Percentiles rank a stretch among this genome's conserved stretches.
These are phyloP conservation scores for Isoperla grammatica DNA, from an alignment of 2,888 invertebrate genomes.

Conservation along the genomic window DNA sequence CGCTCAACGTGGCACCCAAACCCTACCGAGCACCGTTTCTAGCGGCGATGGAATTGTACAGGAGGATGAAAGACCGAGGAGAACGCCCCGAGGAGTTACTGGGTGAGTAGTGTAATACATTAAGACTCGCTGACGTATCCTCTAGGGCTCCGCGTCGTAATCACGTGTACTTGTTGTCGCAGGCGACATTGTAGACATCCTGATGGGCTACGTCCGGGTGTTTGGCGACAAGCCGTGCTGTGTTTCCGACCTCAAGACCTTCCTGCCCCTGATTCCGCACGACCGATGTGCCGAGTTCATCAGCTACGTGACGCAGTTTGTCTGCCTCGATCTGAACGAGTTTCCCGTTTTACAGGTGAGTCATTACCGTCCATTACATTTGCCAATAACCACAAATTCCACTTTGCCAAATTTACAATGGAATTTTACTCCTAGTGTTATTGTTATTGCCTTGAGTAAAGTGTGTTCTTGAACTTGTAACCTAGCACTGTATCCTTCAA, in stretches of 20 bases:
- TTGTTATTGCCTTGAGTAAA: too few species aligned
- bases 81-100: constrained; percentile 48
- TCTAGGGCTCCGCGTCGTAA: too few species aligned
- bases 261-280: constrained; percentile 60
- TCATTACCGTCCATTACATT: not conserved
- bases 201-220: constrained; percentile 69
- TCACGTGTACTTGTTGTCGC: not conserved
- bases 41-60: constrained; percentile 72
- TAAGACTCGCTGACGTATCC: not conserved
- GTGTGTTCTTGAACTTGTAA: too few species aligned
- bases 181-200: constrained; percentile 61
- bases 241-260: constrained; percentile 74
- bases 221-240: constrained; percentile 87
- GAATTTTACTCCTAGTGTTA: too few species aligned
- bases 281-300: constrained; percentile 46
- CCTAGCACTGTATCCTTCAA: too few species aligned
- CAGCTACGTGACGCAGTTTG: constrained; percentile 39
- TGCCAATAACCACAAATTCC: not conserved
- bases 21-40: constrained; percentile 72
- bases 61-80: constrained; percentile 51
- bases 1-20: constrained; percentile 20
- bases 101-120: constrained; percentile 36
- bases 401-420: too few species aligned
- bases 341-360: too few species aligned
- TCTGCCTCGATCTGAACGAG: constrained; percentile 40